Base-by-base conservation (phyloP, 2,113 vertebrate genomes). In the Sebastes schlegelii region DNA sequence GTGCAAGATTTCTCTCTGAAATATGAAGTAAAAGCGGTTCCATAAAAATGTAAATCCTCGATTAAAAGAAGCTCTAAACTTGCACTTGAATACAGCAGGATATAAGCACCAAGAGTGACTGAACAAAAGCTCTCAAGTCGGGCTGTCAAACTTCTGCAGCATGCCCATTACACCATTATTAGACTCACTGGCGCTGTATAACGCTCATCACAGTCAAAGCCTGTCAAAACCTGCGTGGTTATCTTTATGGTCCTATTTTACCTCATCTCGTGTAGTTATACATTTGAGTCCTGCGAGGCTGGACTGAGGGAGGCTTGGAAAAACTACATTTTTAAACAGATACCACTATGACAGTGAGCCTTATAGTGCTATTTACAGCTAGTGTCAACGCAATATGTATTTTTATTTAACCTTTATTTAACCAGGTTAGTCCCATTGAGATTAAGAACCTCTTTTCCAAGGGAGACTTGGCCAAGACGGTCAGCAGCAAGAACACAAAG, bases 101-200 rank as follows among this genome's bases (percentile, higher is more conserved):
- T 21, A 1, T 11, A 8, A 70, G 26, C 16, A 17, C 55, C 6
- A 21, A 65, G 0, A 34, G 48, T 34, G 65, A 54, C 60, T 12
- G 68, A 73, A 58, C 45, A 61, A n/a, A 42, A 51, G n/a, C 70
- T 69, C 48, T 65, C 66, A n/a, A 34, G 21, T 8, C 67, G 7
- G 42, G 10, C 77, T 84, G 81, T 79, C 74, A 84, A 51, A 70
- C 74, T 70, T 77, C 5, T 49, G 23, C 79, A 61, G 51, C 34
- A 11, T 45, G 19, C 8, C 55, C 42, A 62, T 72, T 21, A 75
- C 2, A 13, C 40, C 19, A 19, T 77, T 19, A 65, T 72, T 21
- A 34, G 46, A 72, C 57, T 16, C 10, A 34, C 40, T 8, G 43
- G 51, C 6, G 8, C 21, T 10, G 6, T 16, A 2, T 45, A 12